Evolutionary conservation across 2,113 vertebrate species (phyloP), one percentile per base, ranked within the genome.

Genomic region (Daboia siamensis): DNA sequence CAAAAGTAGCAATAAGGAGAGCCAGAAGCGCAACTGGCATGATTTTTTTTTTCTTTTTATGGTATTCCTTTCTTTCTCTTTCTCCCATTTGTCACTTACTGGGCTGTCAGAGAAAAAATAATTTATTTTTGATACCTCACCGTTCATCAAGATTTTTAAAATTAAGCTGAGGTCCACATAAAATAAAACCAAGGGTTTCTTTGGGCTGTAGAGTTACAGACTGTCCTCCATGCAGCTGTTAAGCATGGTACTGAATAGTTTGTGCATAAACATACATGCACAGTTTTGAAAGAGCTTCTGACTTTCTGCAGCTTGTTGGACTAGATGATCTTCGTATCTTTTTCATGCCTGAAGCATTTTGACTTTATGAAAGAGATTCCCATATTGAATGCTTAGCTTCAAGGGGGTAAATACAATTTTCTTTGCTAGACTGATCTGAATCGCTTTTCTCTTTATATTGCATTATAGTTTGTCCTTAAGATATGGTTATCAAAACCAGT

Each of bases 331-430:
- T 90, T 93, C 85, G 90, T 56, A 88, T 64, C 46, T 44, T 52
- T 90, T 84, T 57, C 39, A 10, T 52, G 46, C 74, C 54, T n/a
- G 80, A 44, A 93, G 88, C 74, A 44, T 84, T 52, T 51, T 39
- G 29, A 86, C 5, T 93, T 93, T 93, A 93, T 90, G 74, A 90
- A 93, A 61, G n/a, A 93, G 54, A 90, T 93, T 90, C 88, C 55
- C 88, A 64, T 90, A 90, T 90, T 93, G 74, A 90, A 64, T 93
- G 23, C 88, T 90, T 90, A 93, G 88, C 92, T 93, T 90, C 92
- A 93, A 93, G 88, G 74, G 56, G 56, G 88, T 48, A 61, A 57
- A 93, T 90, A 57, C 52, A 93, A 93, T 93, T 93, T 93, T 86
- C 80, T 86, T 86, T 90, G 88, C 74, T 90, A 93, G 88, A 93